Base-by-base conservation (phyloP, 2,888 invertebrate species). In the Polydrusus cervinus region DNA sequence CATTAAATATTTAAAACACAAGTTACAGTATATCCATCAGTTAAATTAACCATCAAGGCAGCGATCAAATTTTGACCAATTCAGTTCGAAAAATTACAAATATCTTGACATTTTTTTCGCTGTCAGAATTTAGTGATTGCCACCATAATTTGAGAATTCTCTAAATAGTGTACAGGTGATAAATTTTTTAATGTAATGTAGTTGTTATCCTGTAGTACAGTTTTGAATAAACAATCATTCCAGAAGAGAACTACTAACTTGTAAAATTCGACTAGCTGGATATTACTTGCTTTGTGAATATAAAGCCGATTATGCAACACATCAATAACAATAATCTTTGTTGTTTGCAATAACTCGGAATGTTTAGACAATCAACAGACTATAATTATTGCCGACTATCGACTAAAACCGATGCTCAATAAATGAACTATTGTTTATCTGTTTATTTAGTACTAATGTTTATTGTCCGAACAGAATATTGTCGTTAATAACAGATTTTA, bases 371-470 rank as follows among this genome's bases (percentile, higher is more conserved):
- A 45, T 47, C n/a, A 64, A 61, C 53, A 53, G 53, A 34, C 34
- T 7, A 60, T 60, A 60, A n/a, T 60, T 38, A 60, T 60, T 60
- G 30, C 38, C 38, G 57, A 38, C 57, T 60, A 11, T 38, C 57
- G 57, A 60, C 38, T 60, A 40, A 53, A 45, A 61, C 34, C 8
- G 47, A 49, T 47, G 49, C 18, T 20, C 64, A 20, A 64, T 64
- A 43, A 62, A 62, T 62, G 20, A 16, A 16, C 16, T 64, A 45
- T 47, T 45, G 45, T 47, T 64, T 45, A 13, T 45, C 64, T 64
- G 64, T 64, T 45, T 64, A 49, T 64, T 64, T 64, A 45, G n/a
- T 30, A 18, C 34, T 64, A 64, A 47, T 30, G 64, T 38, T 8
- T 10, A 60, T 60, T 60, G 57, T 40, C 38, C 38, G 38, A 38